Evolutionary conservation across 2,888 invertebrate species (phyloP).

Genomic region (Isoperla grammatica): DNA sequence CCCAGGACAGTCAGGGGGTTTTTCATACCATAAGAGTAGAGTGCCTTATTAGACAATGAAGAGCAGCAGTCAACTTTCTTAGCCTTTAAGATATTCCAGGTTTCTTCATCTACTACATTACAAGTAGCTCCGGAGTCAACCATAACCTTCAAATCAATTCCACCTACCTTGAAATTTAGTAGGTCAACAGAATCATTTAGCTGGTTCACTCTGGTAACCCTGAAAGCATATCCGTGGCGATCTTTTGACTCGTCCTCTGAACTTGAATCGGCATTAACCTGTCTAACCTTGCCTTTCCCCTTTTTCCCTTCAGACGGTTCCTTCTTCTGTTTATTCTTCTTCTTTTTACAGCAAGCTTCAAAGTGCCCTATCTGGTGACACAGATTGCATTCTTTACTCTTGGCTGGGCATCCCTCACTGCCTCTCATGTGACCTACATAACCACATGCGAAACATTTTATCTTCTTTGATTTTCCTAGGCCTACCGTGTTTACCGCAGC

Average conservation of each 20-base stretch:
- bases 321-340: not conserved
- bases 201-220: too few relatives aligned
- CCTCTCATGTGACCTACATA: too few relatives aligned
- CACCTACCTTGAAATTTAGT: constrained; percentile 14
- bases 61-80: constrained; percentile 6
- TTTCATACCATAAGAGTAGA: constrained; percentile 17
- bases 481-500: too few relatives aligned
- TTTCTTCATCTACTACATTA: constrained; percentile 15
- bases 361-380: not conserved
- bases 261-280: not conserved
- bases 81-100: constrained; percentile 13
- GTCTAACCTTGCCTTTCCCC: not conserved
- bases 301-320: not conserved
- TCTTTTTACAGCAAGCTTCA: not conserved
- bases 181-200: too few relatives aligned
- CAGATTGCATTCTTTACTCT: not conserved
- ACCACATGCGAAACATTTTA: too few relatives aligned
- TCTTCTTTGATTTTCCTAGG: too few relatives aligned
- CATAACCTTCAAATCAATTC: constrained; percentile 10
- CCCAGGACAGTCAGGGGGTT: constrained; percentile 7
- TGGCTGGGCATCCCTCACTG: too few relatives aligned
- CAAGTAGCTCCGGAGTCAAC: constrained; percentile 17
- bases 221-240: too few relatives aligned
- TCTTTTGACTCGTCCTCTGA: too few relatives aligned
- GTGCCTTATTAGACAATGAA: not conserved